These are phyloP conservation scores for Cydia strobilella DNA, from an alignment of 1,140 invertebrate species.

Conservation along the genomic window DNA sequence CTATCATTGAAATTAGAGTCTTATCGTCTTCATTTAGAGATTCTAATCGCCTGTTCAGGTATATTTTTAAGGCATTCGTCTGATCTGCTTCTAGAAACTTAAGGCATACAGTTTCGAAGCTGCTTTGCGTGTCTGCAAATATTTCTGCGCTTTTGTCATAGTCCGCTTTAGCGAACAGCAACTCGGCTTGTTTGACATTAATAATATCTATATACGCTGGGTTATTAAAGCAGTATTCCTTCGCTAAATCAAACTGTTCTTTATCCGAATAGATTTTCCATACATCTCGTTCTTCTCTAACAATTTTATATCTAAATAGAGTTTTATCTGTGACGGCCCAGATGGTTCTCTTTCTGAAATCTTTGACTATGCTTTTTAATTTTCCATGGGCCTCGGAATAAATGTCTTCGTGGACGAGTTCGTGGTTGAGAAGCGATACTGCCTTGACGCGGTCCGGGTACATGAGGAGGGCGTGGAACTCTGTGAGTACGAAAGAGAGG, in stretches of 20 bases:
- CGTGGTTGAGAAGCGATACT: conserved; percentile 92
- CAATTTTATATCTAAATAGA: conserved; percentile 93
- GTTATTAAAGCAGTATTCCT: conserved; percentile 89
- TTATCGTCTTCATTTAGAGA: conserved; percentile 83
- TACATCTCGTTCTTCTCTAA: conserved; percentile 91
- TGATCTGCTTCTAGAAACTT: conserved; percentile 94
- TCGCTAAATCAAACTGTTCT: conserved; percentile 93
- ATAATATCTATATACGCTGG: conserved; percentile 91
- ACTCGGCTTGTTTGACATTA: conserved; percentile 93
- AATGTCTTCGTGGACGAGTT: conserved; percentile 92
- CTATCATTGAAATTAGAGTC: conserved; percentile 94
- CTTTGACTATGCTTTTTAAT: conserved; percentile 90
- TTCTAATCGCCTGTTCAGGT: conserved; percentile 86
- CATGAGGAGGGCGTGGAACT: conserved; percentile 94
- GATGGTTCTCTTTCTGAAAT: conserved; percentile 89
- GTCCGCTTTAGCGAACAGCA: conserved; percentile 89
- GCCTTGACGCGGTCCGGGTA: conserved; percentile 92
- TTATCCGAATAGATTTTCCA: conserved; percentile 95
- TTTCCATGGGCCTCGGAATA: conserved; percentile 91
- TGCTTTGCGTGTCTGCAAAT: conserved; percentile 93
- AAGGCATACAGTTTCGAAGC: conserved; percentile 96
- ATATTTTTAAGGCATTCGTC: conserved; percentile 92
- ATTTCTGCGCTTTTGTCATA: conserved; percentile 92
- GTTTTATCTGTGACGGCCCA: conserved; percentile 92
- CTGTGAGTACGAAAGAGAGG: conserved; percentile 90